These are phyloP conservation scores for Sycophila sp. DNA, from an alignment of 1,140 invertebrate genomes.

Conservation along the genomic window DNA sequence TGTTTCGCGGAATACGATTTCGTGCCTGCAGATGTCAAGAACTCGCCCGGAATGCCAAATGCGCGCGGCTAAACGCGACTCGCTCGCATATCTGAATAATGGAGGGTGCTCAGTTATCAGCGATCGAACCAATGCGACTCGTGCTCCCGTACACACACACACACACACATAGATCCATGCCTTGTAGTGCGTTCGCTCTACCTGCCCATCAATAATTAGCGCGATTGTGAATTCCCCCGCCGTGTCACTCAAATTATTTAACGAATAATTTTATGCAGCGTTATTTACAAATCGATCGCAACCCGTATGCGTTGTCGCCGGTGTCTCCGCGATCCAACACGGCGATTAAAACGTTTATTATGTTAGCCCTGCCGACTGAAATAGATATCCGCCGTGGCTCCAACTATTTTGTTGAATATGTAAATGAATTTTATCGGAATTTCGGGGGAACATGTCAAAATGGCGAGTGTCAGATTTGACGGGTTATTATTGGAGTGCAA, in stretches of 20 bases:
- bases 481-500: too few relatives aligned
- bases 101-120: constrained; percentile 17
- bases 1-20: not conserved
- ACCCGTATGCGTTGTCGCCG: not conserved
- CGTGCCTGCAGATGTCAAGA: constrained; percentile 11
- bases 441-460: too few relatives aligned
- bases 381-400: too few relatives aligned
- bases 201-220: constrained; percentile 23
- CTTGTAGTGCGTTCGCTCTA: too few relatives aligned
- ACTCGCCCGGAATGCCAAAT: constrained; percentile 20
- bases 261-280: not conserved
- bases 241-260: not conserved
- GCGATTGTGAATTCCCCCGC: not conserved
- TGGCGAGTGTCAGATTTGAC: too few relatives aligned
- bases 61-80: not conserved
- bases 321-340: too few relatives aligned
- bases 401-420: too few relatives aligned
- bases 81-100: constrained; percentile 29
- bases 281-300: not conserved
- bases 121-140: constrained; percentile 9
- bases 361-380: too few relatives aligned
- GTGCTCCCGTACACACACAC: not conserved
- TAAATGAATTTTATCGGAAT: too few relatives aligned
- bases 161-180: not conserved
- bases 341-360: not conserved